Evolutionary conservation across 2,797 vertebrate species (phyloP).

Genomic region (Pelodytes ibericus): DNA sequence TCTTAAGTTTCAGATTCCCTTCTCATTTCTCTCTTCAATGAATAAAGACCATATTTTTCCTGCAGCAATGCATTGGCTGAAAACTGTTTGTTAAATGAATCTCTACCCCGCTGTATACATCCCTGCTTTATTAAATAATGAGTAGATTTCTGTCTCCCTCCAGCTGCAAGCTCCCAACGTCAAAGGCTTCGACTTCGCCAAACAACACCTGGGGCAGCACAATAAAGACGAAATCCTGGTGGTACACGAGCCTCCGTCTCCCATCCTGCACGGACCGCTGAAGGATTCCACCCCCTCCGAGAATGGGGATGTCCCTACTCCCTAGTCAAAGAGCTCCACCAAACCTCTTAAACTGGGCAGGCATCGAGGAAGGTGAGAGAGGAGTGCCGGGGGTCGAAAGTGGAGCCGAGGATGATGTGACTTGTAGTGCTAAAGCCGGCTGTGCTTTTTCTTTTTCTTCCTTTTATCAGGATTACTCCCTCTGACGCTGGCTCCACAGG

Average conservation of each 20-base stretch:
- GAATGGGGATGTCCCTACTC: conserved; percentile 88
- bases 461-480: conserved; percentile 85
- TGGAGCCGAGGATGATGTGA: background rate
- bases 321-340: conserved; percentile 86
- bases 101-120: too few species aligned
- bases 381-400: too few species aligned
- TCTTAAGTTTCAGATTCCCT: too few species aligned
- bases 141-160: background rate
- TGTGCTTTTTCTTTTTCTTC: conserved; percentile 50
- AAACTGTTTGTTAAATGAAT: too few species aligned
- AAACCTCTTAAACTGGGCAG: conserved; percentile 80
- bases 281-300: conserved; percentile 92
- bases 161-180: conserved; percentile 95
- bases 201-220: conserved; percentile 95
- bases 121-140: too few species aligned
- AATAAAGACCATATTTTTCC: too few species aligned
- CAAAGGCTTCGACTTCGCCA: conserved; percentile 97
- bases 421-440: background rate
- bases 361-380: conserved; percentile 84
- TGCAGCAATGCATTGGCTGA: too few species aligned
- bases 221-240: conserved; percentile 94
- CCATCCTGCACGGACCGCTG: conserved; percentile 78
- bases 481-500: conserved; percentile 91
- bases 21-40: too few species aligned
- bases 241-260: conserved; percentile 87